Base-by-base conservation (phyloP, 35 echinoderm and acorn worm species). In the Heliocidaris erythrogramma region DNA sequence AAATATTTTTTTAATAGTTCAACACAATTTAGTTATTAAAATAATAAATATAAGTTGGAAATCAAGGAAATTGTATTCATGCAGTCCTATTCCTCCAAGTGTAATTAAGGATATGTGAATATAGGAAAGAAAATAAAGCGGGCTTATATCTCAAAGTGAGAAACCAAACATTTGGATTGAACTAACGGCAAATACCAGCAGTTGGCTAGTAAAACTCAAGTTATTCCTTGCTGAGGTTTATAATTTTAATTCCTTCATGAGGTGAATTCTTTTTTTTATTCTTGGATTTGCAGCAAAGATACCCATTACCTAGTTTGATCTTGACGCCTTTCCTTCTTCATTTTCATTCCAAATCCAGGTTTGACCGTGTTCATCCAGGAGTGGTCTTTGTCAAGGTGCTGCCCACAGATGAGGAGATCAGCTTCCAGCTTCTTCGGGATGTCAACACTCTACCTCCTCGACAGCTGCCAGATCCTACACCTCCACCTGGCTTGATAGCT, bases 311-410 rank as follows among this genome's bases (percentile, higher is more conserved):
- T n/a, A n/a, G n/a, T 71, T 71, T 71, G 61, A 71, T 71, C 61
- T 13, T 13, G 11, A 13, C 11, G 24, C 24, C 24, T 88, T 88
- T 88, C 86, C 30, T 31, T 88, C 30, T 88, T 10, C 86, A 16
- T 88, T 9, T 24, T 88, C 30, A 88, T 88, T 88, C n/a, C n/a
- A n/a, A n/a, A n/a, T 88, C 30, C 31, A 88, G 86, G 31, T 88
- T 88, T 32, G 9, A 88, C 31, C 9, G 13, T 32, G 86, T 13
- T 31, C 31, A 13, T 30, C 86, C 86, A 16, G 86, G 86, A 88
- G 31, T 88, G 11, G 86, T 30, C 10, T 88, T 88, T 32, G 86
- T 88, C 13, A 88, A 88, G 30, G 86, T 88, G 13, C 9, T 13
- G 13, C 86, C 86, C 86, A 88, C 13, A 10, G 86, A 88, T 32